These are phyloP conservation scores for Ophion obscuratus DNA, from an alignment of 2,888 invertebrate genomes.

Conservation along the genomic window DNA sequence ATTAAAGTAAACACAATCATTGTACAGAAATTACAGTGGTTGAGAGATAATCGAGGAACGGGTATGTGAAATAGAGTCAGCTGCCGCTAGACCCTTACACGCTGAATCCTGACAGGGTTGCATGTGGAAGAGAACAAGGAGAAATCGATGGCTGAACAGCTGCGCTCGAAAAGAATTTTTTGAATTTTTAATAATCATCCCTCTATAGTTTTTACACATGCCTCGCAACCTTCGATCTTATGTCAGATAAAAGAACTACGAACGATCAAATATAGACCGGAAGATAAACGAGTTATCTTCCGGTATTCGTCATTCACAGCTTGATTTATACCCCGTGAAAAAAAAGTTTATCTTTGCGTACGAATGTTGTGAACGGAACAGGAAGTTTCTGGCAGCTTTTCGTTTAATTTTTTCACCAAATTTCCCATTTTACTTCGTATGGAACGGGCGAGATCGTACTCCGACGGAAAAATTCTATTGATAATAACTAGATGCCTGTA, in stretches of 20 bases:
- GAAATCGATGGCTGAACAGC: slow-evolving; percentile 40
- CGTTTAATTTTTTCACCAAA: neutral
- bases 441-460: too few species aligned
- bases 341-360: neutral
- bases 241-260: slow-evolving; percentile 11
- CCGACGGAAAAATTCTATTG: too few species aligned
- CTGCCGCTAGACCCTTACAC: slow-evolving; percentile 6
- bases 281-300: neutral
- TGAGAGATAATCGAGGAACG: slow-evolving; percentile 3
- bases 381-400: neutral
- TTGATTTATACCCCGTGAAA: neutral
- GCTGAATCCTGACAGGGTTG: neutral
- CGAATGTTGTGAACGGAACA: neutral
- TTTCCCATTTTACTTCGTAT: neutral
- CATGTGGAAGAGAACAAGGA: neutral
- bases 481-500: too few species aligned
- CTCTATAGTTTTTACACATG: slow-evolving; percentile 18
- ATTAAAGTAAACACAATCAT: slow-evolving; percentile 15
- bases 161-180: slow-evolving; percentile 5
- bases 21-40: slow-evolving; percentile 13
- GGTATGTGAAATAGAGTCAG: slow-evolving; percentile 21
- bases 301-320: slow-evolving; percentile 1
- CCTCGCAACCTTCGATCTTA: slow-evolving; percentile 21
- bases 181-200: slow-evolving; percentile 15
- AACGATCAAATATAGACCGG: neutral